Percentiles rank a stretch among this genome's conserved stretches.
These are phyloP conservation scores for Patella vulgata DNA, from an alignment of 1,140 invertebrate genomes.

Conservation along the genomic window DNA sequence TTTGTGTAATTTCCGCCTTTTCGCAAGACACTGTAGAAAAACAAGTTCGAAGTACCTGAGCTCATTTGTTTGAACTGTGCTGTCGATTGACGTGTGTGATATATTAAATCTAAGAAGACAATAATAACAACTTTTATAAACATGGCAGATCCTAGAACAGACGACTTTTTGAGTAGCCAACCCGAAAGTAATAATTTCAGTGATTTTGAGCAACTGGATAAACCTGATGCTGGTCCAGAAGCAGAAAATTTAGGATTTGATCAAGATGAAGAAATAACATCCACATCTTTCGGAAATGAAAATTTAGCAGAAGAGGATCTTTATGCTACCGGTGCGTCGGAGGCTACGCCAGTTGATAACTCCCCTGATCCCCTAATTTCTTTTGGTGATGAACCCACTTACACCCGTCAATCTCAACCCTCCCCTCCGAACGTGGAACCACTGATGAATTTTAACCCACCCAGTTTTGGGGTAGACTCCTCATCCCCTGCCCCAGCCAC, in stretches of 20 bases:
- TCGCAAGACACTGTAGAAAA: too few relatives aligned
- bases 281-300: slow-evolving; percentile 41
- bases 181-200: slow-evolving; percentile 33
- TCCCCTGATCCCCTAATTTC: slow-evolving; percentile 35
- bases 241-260: slow-evolving; percentile 19
- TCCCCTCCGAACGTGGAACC: slow-evolving; percentile 7
- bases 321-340: slow-evolving; percentile 45
- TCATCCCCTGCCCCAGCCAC: slow-evolving; percentile 7
- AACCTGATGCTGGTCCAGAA: slow-evolving; percentile 16
- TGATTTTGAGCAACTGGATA: slow-evolving; percentile 45
- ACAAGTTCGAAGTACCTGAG: too few relatives aligned
- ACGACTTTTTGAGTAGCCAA: slow-evolving; percentile 7
- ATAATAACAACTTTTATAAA: too few relatives aligned
- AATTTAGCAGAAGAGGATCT: slow-evolving; percentile 45
- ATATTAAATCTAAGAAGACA: too few relatives aligned
- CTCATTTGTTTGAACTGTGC: too few relatives aligned
- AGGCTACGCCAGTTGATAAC: slow-evolving; percentile 22
- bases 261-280: slow-evolving; percentile 46
- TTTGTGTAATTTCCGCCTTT: too few relatives aligned
- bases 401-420: slow-evolving; percentile 4
- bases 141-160: too few relatives aligned
- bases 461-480: not conserved
- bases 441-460: too few relatives aligned
- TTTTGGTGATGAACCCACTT: slow-evolving; percentile 34
- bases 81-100: too few relatives aligned